Conservation (phyloP, 2,888 invertebrate genomes). For the Pyrrhosoma nymphula region DNA sequence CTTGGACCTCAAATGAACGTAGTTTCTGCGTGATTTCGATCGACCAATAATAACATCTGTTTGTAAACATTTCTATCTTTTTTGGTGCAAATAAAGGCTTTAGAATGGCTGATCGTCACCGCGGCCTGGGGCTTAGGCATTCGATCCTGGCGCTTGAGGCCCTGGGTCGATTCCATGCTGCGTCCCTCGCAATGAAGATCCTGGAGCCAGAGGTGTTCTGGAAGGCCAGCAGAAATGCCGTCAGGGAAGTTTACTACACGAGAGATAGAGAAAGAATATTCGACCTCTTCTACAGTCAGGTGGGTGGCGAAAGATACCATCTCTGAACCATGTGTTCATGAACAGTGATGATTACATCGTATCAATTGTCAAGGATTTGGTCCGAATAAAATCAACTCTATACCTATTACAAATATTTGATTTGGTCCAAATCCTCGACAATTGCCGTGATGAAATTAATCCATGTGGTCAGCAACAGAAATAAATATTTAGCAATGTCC, state of each 20-base stretch:
- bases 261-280: background rate
- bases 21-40: too few relatives aligned
- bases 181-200: slow-evolving; percentile 80
- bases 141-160: slow-evolving; percentile 78
- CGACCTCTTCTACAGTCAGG: slow-evolving; percentile 43
- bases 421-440: too few relatives aligned
- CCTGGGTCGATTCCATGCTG: slow-evolving; percentile 81
- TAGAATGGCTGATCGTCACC: slow-evolving; percentile 79
- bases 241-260: slow-evolving; percentile 21
- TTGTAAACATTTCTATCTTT: background rate
- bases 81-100: slow-evolving; percentile 76
- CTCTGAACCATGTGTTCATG: too few relatives aligned
- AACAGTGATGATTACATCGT: too few relatives aligned
- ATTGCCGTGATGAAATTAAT: too few relatives aligned
- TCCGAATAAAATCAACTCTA: too few relatives aligned
- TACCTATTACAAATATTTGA: too few relatives aligned
- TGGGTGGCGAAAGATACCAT: background rate
- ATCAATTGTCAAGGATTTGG: too few relatives aligned
- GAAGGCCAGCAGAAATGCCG: background rate
- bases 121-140: slow-evolving; percentile 80
- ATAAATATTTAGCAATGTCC: too few relatives aligned
- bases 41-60: too few relatives aligned
- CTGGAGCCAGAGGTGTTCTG: slow-evolving; percentile 76
- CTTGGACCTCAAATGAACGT: too few relatives aligned
- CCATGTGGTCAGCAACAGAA: too few relatives aligned